phyloP scores from a whole-genome alignment of 2,888 invertebrate species.

The Volucella inanis region DNA sequence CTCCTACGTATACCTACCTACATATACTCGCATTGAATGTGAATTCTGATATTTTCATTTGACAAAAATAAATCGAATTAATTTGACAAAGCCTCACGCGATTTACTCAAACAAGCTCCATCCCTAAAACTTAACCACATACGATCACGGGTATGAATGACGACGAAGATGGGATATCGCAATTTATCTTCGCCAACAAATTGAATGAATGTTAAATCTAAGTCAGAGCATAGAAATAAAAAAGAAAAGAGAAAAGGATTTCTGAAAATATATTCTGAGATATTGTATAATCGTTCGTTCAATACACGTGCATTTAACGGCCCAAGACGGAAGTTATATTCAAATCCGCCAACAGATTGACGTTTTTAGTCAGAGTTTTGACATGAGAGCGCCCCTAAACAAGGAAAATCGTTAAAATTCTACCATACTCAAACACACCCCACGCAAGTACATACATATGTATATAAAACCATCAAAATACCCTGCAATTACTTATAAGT shows the following conservation, averaged over 20 bases:
- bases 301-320: slow-evolving; percentile 49
- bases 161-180: neutral
- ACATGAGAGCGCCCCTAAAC: slow-evolving; percentile 45
- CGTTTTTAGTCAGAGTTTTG: slow-evolving; percentile 45
- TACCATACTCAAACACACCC: slow-evolving; percentile 22
- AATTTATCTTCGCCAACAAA: slow-evolving; percentile 43
- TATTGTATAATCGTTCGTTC: slow-evolving; percentile 40
- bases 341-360: slow-evolving; percentile 53
- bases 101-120: slow-evolving; percentile 7
- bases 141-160: neutral
- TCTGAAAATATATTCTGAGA: slow-evolving; percentile 16
- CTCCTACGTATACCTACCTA: neutral
- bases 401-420: slow-evolving; percentile 54
- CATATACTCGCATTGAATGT: too few relatives aligned
- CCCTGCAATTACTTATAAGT: slow-evolving; percentile 57
- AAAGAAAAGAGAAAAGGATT: neutral
- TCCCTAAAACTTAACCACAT: neutral
- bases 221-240: neutral
- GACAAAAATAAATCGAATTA: slow-evolving; percentile 50
- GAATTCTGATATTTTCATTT: slow-evolving; percentile 38
- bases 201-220: slow-evolving; percentile 40
- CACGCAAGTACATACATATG: neutral
- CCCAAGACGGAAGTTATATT: slow-evolving; percentile 35
- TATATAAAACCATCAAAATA: slow-evolving; percentile 41
- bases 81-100: slow-evolving; percentile 59